phyloP scores from a whole-genome alignment of 2,113 vertebrate genomes.

The Indicator indicator region DNA sequence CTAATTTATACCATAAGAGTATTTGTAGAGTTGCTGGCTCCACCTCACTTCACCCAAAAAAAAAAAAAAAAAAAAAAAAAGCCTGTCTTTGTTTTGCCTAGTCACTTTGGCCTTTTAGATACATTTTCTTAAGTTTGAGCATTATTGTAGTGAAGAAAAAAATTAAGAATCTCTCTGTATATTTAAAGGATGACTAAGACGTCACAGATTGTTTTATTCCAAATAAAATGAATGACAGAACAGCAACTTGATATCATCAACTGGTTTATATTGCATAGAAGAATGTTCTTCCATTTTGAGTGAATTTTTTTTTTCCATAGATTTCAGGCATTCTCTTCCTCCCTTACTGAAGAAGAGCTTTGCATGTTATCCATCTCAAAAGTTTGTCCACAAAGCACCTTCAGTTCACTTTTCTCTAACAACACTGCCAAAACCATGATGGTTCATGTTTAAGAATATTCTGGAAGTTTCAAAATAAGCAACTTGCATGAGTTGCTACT shows the following conservation, averaged over 20 bases:
- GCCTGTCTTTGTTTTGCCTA: neutral
- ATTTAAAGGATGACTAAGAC: neutral
- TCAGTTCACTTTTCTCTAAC: neutral
- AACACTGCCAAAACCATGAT: neutral
- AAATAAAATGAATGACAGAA: neutral
- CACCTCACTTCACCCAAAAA: neutral
- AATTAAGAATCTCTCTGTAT: neutral
- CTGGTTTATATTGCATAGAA: neutral
- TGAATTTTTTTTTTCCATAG: neutral
- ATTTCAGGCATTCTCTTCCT: neutral
- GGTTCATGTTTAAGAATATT: neutral
- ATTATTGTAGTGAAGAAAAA: neutral
- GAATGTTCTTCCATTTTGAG: neutral
- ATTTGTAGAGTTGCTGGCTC: neutral
- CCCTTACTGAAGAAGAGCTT: neutral
- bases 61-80: neutral
- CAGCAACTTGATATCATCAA: neutral
- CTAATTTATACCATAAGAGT: neutral
- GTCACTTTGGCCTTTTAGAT: neutral
- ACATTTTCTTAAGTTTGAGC: neutral
- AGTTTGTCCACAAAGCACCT: neutral
- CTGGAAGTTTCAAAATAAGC: neutral
- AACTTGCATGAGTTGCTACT: neutral
- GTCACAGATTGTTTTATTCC: neutral
- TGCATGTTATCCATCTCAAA: neutral